Base-by-base conservation (phyloP, 2,797 vertebrate genomes). In the Macropus fuliginosus region DNA sequence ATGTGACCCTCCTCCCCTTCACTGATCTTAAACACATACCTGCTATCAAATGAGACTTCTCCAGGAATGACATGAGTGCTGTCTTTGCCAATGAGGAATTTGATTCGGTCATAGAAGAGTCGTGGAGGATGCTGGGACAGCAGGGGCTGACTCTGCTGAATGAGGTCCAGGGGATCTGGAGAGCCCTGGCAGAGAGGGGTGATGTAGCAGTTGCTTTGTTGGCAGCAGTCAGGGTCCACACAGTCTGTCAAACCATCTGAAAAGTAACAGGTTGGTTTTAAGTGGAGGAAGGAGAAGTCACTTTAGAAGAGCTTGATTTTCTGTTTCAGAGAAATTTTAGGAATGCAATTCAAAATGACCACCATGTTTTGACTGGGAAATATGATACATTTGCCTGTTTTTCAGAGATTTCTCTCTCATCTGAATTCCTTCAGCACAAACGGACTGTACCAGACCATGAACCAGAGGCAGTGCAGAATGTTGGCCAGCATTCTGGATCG, bases 181-280 rank as follows among this genome's bases (percentile, higher is more conserved):
- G 99, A 99, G 91, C 99, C 99, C 94, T 99, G 99, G 96, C 99
- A 99, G 97, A 99, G 99, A 55, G 99, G 99, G 97, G 99, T 99
- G 0, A 99, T 98, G 4, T 98, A 99, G 89, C 99, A 99, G 96
- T 99, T 99, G 98, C 99, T 98, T 98, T 99, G 99, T 97, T 99
- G 99, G 96, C 99, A 99, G 91, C 99, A 99, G 96, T 99, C 99
- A 0, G 99, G 99, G 97, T 99, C 99, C 28, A 99, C 99, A 0
- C 99, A 99, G 99, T 99, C 99, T 50, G 99, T 99, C 98, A 99
- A 98, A 95, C 99, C 99, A 96, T 99, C 99, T 99, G 97, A 93
- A 98, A 99, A 91, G 97, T 93, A 98, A 96, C 0, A 56, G 91
- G 93, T 90, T 93, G 18, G 74, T 56, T 91, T 94, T 96, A 94